These are phyloP conservation scores for Drepana falcataria DNA, from an alignment of 2,888 invertebrate genomes.

Conservation along the genomic window DNA sequence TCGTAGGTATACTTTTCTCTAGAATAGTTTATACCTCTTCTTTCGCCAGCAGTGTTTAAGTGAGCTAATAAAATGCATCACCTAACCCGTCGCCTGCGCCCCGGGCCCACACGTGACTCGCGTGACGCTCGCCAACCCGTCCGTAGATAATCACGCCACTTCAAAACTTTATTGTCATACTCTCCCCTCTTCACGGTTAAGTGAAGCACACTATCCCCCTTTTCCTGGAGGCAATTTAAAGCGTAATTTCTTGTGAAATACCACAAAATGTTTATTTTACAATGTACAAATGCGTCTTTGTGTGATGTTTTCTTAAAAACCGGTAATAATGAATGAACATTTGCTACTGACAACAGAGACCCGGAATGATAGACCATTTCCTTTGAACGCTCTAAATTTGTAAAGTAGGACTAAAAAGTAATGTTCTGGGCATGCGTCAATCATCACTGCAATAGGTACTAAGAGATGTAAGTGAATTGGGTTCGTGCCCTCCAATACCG, in stretches of 20 bases:
- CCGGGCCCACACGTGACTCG: neutral
- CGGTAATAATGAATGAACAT: neutral
- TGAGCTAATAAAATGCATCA: too few species aligned
- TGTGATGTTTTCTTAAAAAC: neutral
- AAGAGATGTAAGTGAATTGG: slow-evolving; percentile 60
- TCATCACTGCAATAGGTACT: slow-evolving; percentile 44
- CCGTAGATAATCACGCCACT: slow-evolving; percentile 27
- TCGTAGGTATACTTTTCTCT: too few species aligned
- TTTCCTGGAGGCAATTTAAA: slow-evolving; percentile 28
- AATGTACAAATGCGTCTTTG: neutral
- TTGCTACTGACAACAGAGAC: neutral
- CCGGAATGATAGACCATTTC: neutral
- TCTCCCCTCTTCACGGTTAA: slow-evolving; percentile 38
- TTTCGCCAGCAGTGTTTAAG: too few species aligned
- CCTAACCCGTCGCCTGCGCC: neutral
- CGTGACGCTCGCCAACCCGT: neutral
- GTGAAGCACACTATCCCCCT: slow-evolving; percentile 30
- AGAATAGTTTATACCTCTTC: too few species aligned
- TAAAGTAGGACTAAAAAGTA: slow-evolving; percentile 24
- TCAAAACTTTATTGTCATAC: slow-evolving; percentile 30
- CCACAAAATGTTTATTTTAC: slow-evolving; percentile 4
- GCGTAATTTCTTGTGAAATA: slow-evolving; percentile 13
- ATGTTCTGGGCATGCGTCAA: slow-evolving; percentile 43
- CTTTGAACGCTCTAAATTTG: neutral
- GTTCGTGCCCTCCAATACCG: slow-evolving; percentile 61